Base-by-base conservation (phyloP, 2,113 vertebrate species). In the Nesogale talazaci region DNA sequence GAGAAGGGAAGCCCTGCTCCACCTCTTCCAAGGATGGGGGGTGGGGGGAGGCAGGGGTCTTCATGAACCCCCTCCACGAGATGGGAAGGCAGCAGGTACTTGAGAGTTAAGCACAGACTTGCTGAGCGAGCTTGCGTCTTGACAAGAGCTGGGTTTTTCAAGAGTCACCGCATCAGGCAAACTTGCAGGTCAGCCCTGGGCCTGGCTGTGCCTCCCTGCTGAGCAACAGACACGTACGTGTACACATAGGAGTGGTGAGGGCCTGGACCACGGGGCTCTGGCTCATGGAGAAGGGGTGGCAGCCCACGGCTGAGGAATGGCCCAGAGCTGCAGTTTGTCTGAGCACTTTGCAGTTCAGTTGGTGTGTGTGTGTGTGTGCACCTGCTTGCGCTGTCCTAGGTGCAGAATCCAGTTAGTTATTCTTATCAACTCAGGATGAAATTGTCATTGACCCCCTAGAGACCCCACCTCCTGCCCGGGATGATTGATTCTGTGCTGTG, bases 81-180 rank as follows among this genome's bases (percentile, higher is more conserved):
- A 42, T 46, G 14, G 52, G 75, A 88, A 20, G 5, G 42, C 36
- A 52, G 57, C 52, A 15, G 46, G 46, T 52, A 61, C 42, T 36
- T 57, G 20, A 36, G 74, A 63, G 7, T 38, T 81, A 42, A 57
- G 46, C 59, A 72, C 93, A 22, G 22, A 70, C 77, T 89, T 72
- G 72, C 78, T 59, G 52, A 14, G 29, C 77, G 65, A 72, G 69
- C 27, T 22, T 17, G 46, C 34, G 31, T 2, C 10, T 34, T 69
- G 17, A 38, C 89, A 29, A 88, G 75, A 79, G 80, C 42, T 46
- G 36, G 67, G 78, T 14, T 77, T 72, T 85, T 56, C 65, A 80
- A 86, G 69, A 83, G 52, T 42, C 38, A 61, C 65, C 52, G 81
- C 67, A 83, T 86, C 65, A 76, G 95, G 74, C n/a, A 65, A 27